A percentile compares a stretch with the other conserved stretches of the same genome.
phyloP scores from a whole-genome alignment of 2,113 vertebrate species.

The Amazona vittata region DNA sequence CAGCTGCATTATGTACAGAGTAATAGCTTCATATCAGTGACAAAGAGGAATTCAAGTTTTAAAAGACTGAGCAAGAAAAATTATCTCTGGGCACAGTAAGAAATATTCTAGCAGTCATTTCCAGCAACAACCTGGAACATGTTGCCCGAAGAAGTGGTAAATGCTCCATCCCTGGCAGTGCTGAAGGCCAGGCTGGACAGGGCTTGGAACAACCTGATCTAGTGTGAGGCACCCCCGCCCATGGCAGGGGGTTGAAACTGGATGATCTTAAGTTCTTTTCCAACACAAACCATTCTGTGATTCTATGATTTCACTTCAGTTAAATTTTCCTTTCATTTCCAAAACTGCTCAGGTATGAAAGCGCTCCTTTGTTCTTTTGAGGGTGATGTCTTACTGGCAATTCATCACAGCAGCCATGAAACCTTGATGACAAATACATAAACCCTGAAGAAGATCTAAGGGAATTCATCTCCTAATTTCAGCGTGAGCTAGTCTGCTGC shows the following conservation, averaged over 20 bases:
- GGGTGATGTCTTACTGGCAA: constrained; percentile 17
- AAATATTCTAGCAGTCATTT: not conserved
- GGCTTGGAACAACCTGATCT: not conserved
- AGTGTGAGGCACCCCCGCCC: not conserved
- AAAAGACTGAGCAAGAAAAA: not conserved
- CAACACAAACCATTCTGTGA: not conserved
- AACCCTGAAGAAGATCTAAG: constrained; percentile 5
- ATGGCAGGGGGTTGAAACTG: not conserved
- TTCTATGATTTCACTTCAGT: not conserved
- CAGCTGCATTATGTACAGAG: not conserved
- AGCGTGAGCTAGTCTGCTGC: not conserved
- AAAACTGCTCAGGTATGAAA: not conserved
- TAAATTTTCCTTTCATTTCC: not conserved
- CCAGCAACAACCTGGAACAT: not conserved
- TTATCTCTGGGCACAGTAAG: not conserved
- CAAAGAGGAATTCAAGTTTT: not conserved
- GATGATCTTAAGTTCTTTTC: not conserved
- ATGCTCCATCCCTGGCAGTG: not conserved
- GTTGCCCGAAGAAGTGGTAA: not conserved
- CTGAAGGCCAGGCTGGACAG: not conserved
- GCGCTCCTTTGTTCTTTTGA: not conserved
- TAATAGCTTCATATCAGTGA: not conserved
- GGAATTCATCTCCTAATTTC: constrained; percentile 59
- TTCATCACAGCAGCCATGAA: constrained; percentile 38
- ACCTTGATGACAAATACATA: constrained; percentile 51